phyloP scores from a whole-genome alignment of 2,113 vertebrate genomes.

The Perognathus longimembris region DNA sequence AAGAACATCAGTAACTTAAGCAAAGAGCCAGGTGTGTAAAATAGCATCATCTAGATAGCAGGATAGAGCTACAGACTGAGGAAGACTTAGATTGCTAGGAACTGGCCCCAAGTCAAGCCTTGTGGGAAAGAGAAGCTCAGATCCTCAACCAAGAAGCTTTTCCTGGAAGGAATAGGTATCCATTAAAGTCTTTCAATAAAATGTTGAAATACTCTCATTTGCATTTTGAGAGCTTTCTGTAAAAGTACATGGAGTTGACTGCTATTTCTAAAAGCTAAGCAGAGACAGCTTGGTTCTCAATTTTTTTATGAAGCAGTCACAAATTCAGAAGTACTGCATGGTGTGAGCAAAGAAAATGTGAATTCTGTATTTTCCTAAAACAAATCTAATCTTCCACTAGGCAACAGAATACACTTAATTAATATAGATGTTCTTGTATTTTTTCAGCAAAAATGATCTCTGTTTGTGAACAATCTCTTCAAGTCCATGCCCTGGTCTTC shows the following conservation, averaged over 20 bases:
- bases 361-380: background rate
- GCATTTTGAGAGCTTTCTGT: background rate
- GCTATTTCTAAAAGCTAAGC: background rate
- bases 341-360: background rate
- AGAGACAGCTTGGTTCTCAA: background rate
- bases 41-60: background rate
- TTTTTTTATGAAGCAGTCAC: background rate
- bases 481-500: background rate
- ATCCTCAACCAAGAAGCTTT: background rate
- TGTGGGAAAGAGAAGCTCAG: background rate
- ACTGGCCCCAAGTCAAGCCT: background rate
- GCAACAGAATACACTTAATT: background rate
- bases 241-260: too few relatives aligned
- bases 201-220: background rate
- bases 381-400: background rate
- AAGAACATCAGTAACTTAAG: background rate
- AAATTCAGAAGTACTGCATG: background rate
- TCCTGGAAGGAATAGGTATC: background rate
- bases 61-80: too few relatives aligned
- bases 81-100: rapidly evolving
- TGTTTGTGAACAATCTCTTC: background rate
- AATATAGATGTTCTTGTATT: background rate
- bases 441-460: background rate
- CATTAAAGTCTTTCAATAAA: background rate
- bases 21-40: background rate